Percentiles rank a stretch among this genome's conserved stretches.
Evolutionary conservation across 2,113 vertebrate genomes (phyloP).

Genomic region (Limnothrissa miodon): DNA sequence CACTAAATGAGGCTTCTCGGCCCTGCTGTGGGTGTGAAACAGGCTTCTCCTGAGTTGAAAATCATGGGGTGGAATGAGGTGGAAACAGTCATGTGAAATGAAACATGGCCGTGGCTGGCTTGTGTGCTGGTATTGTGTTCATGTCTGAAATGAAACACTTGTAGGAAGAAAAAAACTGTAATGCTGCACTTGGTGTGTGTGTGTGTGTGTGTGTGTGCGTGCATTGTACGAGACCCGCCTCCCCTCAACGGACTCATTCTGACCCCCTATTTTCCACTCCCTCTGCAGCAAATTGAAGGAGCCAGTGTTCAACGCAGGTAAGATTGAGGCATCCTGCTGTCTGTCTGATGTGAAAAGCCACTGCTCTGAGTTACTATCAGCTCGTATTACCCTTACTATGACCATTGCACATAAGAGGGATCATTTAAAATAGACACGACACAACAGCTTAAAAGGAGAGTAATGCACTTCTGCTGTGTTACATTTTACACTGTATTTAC

Average conservation of each 20-base stretch:
- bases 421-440: neutral
- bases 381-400: neutral
- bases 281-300: slow-evolving; percentile 93
- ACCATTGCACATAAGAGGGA: neutral
- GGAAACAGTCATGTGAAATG: neutral
- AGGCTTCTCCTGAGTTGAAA: neutral
- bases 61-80: neutral
- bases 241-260: slow-evolving; percentile 25
- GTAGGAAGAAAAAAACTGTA: neutral
- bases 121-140: neutral
- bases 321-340: slow-evolving; percentile 54
- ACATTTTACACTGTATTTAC: neutral
- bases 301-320: slow-evolving; percentile 95
- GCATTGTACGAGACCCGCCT: neutral
- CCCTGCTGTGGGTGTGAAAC: neutral
- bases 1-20: neutral
- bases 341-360: neutral
- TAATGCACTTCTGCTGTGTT: neutral
- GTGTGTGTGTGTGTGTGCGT: slow-evolving; percentile 1
- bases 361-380: neutral
- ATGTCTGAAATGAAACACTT: neutral
- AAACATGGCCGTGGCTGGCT: neutral
- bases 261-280: slow-evolving; percentile 24
- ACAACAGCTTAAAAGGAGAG: neutral
- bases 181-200: neutral